Evolutionary conservation across 2,113 vertebrate species (phyloP), one percentile per base, ranked within the genome.

Genomic region (Sinocyclocheilus anophthalmus): DNA sequence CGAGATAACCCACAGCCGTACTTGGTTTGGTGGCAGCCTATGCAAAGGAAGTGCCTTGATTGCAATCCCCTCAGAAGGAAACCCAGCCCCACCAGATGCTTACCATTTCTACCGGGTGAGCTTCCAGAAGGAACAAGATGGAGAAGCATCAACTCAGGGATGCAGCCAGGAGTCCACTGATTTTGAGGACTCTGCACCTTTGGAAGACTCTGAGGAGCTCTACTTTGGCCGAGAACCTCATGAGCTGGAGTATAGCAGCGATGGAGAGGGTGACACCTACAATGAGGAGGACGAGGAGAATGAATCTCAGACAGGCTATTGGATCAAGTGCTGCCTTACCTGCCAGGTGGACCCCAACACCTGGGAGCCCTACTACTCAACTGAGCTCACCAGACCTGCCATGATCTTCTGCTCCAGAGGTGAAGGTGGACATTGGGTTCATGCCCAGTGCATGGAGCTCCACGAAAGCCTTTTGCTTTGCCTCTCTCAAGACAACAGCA

Each of bases 181-280:
- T 87, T 94, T 95, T n/a, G 96, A 97, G 24, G 96, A 99, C 86
- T 98, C 97, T 0, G 95, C 96, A 83, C 96, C 97, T 13, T 95
- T 98, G 30, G 97, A 99, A 93, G 98, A 99, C 91, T 99, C 97
- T 0, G 98, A 99, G 88, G 98, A 99, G 92, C 96, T 99, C 83
- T 97, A 95, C 89, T 98, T 99, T 83, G 96, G 96, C 16, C 92
- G 95, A 61, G 96, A 97, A 90, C 95, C 96, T 20, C 94, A 91
- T 73, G 96, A 95, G 89, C 87, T 95, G 84, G 96, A 96, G 86
- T 94, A 94, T 85, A 95, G 94, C 61, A 91, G 94, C 42, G 92
- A 94, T 4, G 96, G 93, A 20, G 94, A 97, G 86, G 92, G 85
- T 78, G 96, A 96, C 61, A 95, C 93, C 9, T 98, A 98, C 90